Conservation (phyloP, 2,888 invertebrate genomes). For the Mellilla xanthometata region DNA sequence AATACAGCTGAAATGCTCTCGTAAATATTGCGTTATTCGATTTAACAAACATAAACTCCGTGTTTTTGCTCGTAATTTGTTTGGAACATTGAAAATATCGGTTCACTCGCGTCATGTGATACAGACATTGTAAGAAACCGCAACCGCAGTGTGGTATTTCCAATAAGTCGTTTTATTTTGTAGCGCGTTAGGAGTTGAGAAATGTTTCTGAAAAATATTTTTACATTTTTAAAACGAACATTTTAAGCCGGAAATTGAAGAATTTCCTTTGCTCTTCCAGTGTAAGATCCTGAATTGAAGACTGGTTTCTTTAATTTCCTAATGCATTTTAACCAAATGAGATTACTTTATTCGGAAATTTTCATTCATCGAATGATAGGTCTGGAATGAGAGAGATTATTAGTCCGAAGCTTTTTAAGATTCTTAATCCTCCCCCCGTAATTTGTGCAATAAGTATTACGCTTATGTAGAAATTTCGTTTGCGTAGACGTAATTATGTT, state of each 20-base stretch:
- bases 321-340: not conserved
- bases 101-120: not conserved
- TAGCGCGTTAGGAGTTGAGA: not conserved
- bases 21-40: conserved; percentile 9
- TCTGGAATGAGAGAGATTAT: no score
- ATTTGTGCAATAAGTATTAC: no score
- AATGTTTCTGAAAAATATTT: not conserved
- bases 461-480: no score
- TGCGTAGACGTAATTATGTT: no score
- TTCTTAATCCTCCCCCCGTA: no score
- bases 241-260: not conserved
- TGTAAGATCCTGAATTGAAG: not conserved
- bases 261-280: not conserved
- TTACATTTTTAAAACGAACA: not conserved
- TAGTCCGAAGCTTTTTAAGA: no score
- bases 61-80: not conserved
- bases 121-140: no score
- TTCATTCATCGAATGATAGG: no score
- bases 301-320: not conserved
- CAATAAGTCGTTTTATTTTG: conserved; percentile 1
- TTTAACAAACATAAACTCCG: conserved; percentile 5
- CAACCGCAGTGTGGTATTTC: not conserved
- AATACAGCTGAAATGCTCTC: conserved; percentile 2
- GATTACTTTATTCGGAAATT: not conserved
- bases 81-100: conserved; percentile 4